Evolutionary conservation across 2,888 invertebrate species (phyloP).

Genomic region (Lottia scabra): DNA sequence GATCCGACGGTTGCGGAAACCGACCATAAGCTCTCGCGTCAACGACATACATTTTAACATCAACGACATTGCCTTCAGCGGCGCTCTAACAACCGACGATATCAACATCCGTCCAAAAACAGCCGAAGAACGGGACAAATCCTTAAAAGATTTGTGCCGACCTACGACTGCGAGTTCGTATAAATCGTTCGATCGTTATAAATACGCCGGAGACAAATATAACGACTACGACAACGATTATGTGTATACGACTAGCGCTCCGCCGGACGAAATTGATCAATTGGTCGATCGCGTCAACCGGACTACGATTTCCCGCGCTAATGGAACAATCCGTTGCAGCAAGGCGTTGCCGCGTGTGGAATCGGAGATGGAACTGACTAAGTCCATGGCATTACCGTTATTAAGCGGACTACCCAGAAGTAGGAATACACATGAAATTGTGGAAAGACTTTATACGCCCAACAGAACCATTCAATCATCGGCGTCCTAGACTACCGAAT

Average conservation of each 20-base stretch:
- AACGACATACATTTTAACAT: background rate
- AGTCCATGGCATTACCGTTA: slow-evolving; percentile 17
- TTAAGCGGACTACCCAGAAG: slow-evolving; percentile 26
- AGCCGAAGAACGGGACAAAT: slow-evolving; percentile 20
- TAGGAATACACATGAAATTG: slow-evolving; percentile 27
- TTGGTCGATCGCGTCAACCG: slow-evolving; percentile 27
- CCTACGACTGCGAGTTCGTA: slow-evolving; percentile 31
- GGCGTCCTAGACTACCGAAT: too few relatives aligned
- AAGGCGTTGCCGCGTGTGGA: slow-evolving; percentile 6
- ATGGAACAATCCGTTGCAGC: slow-evolving; percentile 13
- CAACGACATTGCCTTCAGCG: background rate
- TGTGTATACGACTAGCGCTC: slow-evolving; percentile 17
- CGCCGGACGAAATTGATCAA: slow-evolving; percentile 19
- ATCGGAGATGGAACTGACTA: background rate
- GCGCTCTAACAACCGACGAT: background rate
- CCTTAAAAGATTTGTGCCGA: slow-evolving; percentile 25
- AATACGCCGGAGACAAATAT: background rate
- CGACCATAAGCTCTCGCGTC: slow-evolving; percentile 23
- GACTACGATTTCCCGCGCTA: slow-evolving; percentile 20
- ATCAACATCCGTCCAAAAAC: background rate
- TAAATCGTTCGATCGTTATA: slow-evolving; percentile 24
- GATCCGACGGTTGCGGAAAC: slow-evolving; percentile 28
- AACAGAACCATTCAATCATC: too few relatives aligned
- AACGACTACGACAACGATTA: slow-evolving; percentile 27
- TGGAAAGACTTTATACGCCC: slow-evolving; percentile 21